Evolutionary conservation across 2,797 vertebrate genomes (phyloP).

Genomic region (Silurus lanzhouensis): DNA sequence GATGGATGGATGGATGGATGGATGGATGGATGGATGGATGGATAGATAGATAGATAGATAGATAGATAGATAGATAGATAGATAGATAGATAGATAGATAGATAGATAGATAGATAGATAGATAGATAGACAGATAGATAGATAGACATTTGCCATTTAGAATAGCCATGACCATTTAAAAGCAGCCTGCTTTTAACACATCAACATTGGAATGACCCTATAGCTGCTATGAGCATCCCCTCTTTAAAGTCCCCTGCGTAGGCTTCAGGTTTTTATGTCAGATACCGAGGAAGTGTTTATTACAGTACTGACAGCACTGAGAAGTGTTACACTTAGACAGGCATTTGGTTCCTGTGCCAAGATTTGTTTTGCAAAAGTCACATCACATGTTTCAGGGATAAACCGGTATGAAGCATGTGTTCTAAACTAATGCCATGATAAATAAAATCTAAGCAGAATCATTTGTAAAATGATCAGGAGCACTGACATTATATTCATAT

Average conservation of each 20-base stretch:
- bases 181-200: background rate
- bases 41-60: background rate
- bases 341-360: background rate
- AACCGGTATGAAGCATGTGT: background rate
- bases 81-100: background rate
- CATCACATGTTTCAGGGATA: background rate
- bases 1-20: background rate
- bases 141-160: background rate
- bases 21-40: background rate
- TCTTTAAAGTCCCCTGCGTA: slow-evolving; percentile 9
- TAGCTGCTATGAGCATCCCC: background rate
- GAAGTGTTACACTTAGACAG: background rate
- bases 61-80: background rate
- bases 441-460: background rate
- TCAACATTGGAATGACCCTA: slow-evolving; percentile 5
- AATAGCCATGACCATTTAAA: background rate
- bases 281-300: background rate
- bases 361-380: background rate
- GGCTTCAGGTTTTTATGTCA: slow-evolving; percentile 5
- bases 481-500: background rate
- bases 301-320: background rate
- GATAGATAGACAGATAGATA: background rate
- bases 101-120: background rate
- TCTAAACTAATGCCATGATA: background rate
- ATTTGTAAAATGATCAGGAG: background rate